A percentile compares a stretch with the other conserved stretches of the same genome.
These are phyloP conservation scores for Ichneumoninae sp. DNA, from an alignment of 2,888 invertebrate genomes.

Conservation along the genomic window DNA sequence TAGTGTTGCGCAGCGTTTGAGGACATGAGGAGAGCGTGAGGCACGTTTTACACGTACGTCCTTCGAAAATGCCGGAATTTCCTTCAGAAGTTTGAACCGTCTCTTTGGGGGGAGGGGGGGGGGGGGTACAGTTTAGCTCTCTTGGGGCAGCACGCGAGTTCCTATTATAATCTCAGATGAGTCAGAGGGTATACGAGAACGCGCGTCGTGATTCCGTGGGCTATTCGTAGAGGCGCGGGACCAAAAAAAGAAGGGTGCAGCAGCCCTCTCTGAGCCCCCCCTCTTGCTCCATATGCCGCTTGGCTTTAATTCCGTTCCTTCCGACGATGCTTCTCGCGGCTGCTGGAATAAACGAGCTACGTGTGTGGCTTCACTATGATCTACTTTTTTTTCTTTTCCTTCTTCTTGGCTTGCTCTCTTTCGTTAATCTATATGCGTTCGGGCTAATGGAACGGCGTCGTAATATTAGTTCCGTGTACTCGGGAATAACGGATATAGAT, in stretches of 20 bases:
- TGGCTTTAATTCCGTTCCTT: conserved; percentile 45
- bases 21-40: conserved; percentile 21
- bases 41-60: conserved; percentile 68
- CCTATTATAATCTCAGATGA: conserved; percentile 75
- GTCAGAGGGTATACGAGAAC: conserved; percentile 70
- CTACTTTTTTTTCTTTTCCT: conserved; percentile 9
- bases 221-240: conserved; percentile 72
- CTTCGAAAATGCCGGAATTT: conserved; percentile 76
- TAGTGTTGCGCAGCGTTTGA: background rate
- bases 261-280: background rate
- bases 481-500: background rate
- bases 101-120: conserved; percentile 29
- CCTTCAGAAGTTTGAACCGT: conserved; percentile 69
- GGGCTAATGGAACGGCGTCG: conserved; percentile 33
- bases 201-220: conserved; percentile 75
- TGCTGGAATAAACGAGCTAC: conserved; percentile 43
- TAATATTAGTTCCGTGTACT: conserved; percentile 44
- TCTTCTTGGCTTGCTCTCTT: conserved; percentile 18
- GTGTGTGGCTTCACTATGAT: conserved; percentile 38
- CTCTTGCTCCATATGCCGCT: conserved; percentile 24
- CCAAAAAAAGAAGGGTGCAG: conserved; percentile 55
- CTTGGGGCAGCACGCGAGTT: conserved; percentile 66
- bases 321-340: conserved; percentile 19
- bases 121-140: background rate
- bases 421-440: conserved; percentile 15